These are phyloP conservation scores for Galerucella calmariensis DNA, from an alignment of 2,888 invertebrate species.

Conservation along the genomic window DNA sequence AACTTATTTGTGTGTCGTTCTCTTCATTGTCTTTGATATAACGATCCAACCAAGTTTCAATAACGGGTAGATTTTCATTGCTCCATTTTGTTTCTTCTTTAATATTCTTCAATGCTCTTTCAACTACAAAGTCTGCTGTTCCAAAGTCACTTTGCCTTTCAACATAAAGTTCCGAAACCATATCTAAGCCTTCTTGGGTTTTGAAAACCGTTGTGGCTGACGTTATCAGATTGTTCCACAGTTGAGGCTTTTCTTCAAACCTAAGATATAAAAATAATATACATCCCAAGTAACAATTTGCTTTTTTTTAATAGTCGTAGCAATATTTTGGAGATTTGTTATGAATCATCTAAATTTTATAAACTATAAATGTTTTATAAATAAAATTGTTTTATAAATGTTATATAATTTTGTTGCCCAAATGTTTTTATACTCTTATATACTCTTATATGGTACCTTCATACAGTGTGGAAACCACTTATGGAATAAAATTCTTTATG, in stretches of 20 bases:
- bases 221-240: constrained; percentile 82
- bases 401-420: too few species aligned
- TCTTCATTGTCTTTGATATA: constrained; percentile 63
- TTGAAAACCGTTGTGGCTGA: constrained; percentile 81
- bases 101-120: constrained; percentile 78
- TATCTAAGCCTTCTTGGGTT: constrained; percentile 77
- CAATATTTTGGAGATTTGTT: too few species aligned
- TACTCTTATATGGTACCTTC: too few species aligned
- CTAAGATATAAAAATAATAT: constrained; percentile 60
- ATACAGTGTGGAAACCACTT: too few species aligned
- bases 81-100: constrained; percentile 83
- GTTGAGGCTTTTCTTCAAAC: constrained; percentile 75
- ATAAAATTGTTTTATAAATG: too few species aligned
- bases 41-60: constrained; percentile 77
- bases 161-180: constrained; percentile 75
- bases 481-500: too few species aligned
- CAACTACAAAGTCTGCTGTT: constrained; percentile 78
- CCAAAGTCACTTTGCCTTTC: constrained; percentile 76
- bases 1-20: neutral
- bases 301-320: too few species aligned
- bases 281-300: too few species aligned
- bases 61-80: constrained; percentile 78
- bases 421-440: too few species aligned
- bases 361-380: too few species aligned
- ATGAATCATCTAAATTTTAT: too few species aligned